phyloP scores from a whole-genome alignment of 2,888 invertebrate genomes.

The Anaspis maculata region DNA sequence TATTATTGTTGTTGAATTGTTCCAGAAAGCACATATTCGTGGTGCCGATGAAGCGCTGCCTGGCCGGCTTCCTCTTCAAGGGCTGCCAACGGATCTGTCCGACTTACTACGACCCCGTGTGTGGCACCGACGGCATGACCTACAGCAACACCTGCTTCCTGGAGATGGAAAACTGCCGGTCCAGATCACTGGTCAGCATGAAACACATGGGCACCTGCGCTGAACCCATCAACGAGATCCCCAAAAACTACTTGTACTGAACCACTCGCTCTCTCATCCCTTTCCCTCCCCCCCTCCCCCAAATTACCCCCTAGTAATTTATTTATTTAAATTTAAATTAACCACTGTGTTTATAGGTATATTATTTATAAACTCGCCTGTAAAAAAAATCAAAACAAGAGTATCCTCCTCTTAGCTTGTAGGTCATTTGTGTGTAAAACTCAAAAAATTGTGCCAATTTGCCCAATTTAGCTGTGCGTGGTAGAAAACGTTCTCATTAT shows the following conservation, averaged over 20 bases:
- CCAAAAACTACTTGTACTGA: constrained; percentile 80
- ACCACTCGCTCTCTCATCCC: background rate
- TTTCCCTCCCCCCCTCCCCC: no score
- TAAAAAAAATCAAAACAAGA: constrained; percentile 14
- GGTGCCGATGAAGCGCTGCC: constrained; percentile 81
- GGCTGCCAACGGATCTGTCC: constrained; percentile 84
- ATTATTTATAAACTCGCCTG: constrained; percentile 10
- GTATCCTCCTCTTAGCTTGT: constrained; percentile 1
- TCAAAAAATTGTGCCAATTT: constrained; percentile 20
- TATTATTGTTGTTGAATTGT: constrained; percentile 10
- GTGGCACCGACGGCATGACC: constrained; percentile 86
- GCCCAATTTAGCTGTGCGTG: no score
- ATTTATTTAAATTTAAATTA: no score
- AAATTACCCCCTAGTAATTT: no score
- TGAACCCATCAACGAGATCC: constrained; percentile 72
- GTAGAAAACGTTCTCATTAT: constrained; percentile 1
- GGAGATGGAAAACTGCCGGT: constrained; percentile 84
- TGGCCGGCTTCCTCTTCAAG: constrained; percentile 75
- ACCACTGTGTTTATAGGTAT: constrained; percentile 5
- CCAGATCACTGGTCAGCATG: constrained; percentile 67
- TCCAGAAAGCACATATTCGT: constrained; percentile 80
- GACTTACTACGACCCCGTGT: constrained; percentile 81
- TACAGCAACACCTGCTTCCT: constrained; percentile 91
- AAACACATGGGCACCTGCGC: constrained; percentile 80
- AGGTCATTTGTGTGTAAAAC: no score